Percentiles rank a stretch among this genome's conserved stretches.
phyloP scores from a whole-genome alignment of 2,888 invertebrate species.

The Amphimallon solstitiale region DNA sequence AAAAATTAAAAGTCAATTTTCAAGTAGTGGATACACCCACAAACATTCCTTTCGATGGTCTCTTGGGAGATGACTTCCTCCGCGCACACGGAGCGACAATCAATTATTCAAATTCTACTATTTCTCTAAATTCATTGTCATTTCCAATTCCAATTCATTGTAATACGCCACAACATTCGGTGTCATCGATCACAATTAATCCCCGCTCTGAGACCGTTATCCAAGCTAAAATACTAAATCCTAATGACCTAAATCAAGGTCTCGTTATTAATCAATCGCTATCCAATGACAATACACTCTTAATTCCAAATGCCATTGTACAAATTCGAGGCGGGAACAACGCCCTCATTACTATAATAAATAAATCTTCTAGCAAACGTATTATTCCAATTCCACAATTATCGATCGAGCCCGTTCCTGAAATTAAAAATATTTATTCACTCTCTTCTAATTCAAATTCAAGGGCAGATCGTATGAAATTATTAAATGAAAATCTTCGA shows the following conservation, averaged over 20 bases:
- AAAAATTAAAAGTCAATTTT: not conserved
- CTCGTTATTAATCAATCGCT: not conserved
- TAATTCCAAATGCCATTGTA: slow-evolving; percentile 7
- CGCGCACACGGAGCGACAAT: not conserved
- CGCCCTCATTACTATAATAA: not conserved
- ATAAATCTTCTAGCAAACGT: not conserved
- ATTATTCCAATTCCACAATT: not conserved
- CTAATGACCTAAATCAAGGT: not conserved
- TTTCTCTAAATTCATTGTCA: not conserved
- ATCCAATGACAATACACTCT: too few relatives aligned
- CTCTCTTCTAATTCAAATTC: too few relatives aligned
- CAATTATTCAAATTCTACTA: slow-evolving; percentile 2
- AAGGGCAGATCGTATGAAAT: too few relatives aligned
- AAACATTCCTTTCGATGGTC: slow-evolving; percentile 27
- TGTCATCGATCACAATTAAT: not conserved
- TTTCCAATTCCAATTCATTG: not conserved
- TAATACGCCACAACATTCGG: not conserved
- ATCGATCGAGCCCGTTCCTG: not conserved
- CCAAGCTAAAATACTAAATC: not conserved
- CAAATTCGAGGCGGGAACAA: too few relatives aligned
- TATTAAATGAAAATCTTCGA: too few relatives aligned
- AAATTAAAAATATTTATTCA: too few relatives aligned
- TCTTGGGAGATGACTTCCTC: slow-evolving; percentile 10
- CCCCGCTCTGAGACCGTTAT: not conserved
- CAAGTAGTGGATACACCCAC: slow-evolving; percentile 28